A percentile compares a stretch with the other conserved stretches of the same genome.
Conservation (phyloP, 2,888 invertebrate genomes). For the Nomada fucata region DNA sequence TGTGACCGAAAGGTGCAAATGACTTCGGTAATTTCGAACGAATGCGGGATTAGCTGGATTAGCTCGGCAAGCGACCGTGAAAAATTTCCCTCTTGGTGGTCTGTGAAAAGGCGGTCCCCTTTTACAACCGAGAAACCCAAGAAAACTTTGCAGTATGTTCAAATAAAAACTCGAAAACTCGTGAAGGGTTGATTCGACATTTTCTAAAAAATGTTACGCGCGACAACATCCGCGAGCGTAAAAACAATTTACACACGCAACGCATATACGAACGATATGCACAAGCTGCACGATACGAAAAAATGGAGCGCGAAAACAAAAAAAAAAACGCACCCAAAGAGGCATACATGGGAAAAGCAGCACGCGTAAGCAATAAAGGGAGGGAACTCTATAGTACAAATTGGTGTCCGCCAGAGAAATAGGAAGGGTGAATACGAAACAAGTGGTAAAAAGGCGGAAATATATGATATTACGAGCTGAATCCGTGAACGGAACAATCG, state of each 20-base stretch:
- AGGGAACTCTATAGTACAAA: constrained; percentile 12
- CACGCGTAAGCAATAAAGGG: background rate
- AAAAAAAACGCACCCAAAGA: background rate
- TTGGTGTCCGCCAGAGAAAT: background rate
- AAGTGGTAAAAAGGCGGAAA: background rate
- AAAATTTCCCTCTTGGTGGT: background rate
- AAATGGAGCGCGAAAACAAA: background rate
- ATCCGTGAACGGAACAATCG: background rate
- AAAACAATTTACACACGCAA: no score
- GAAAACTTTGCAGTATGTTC: no score
- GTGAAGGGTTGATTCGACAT: no score
- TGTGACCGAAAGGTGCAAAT: constrained; percentile 9
- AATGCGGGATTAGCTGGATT: constrained; percentile 12
- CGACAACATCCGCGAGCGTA: no score
- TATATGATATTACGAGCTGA: background rate
- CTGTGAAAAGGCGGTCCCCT: no score
- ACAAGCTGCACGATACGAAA: background rate
- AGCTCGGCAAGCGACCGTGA: background rate
- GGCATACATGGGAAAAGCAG: background rate
- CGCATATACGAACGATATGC: no score
- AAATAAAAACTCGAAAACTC: no score
- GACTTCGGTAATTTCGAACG: constrained; percentile 6
- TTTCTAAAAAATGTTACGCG: no score
- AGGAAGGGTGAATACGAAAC: background rate
- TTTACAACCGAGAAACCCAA: background rate